phyloP scores from a whole-genome alignment of 2,113 vertebrate species.

The Bucco capensis region DNA sequence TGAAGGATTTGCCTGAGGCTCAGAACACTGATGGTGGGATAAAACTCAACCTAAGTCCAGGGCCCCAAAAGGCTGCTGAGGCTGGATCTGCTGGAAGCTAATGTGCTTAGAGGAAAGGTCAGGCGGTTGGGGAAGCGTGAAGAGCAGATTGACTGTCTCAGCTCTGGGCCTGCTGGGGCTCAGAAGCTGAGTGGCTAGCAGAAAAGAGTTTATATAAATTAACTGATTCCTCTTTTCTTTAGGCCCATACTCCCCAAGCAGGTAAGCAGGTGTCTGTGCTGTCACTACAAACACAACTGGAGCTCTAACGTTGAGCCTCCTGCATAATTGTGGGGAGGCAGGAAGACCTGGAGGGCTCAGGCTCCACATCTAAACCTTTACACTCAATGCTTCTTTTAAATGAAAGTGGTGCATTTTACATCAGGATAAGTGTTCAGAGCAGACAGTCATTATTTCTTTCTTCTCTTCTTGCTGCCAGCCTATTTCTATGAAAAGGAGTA shows the following conservation, averaged over 20 bases:
- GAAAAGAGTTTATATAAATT: not conserved
- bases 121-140: not conserved
- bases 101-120: conserved; percentile 45
- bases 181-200: not conserved
- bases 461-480: not conserved
- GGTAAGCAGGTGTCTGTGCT: not conserved
- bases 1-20: conserved; percentile 49
- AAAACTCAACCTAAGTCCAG: conserved; percentile 9
- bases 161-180: not conserved
- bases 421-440: not conserved
- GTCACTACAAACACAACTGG: not conserved
- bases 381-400: not conserved
- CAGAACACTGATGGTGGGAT: not conserved
- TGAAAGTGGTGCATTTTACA: not conserved
- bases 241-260: not conserved
- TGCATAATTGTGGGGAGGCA: not conserved
- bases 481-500: not conserved
- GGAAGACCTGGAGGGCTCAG: not conserved
- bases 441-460: not conserved
- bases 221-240: not conserved
- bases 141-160: not conserved
- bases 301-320: not conserved
- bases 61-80: not conserved
- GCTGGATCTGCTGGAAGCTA: conserved; percentile 20
- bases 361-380: not conserved